Base-by-base conservation (phyloP, 1,140 invertebrate species). In the Macrobrachium nipponense region DNA sequence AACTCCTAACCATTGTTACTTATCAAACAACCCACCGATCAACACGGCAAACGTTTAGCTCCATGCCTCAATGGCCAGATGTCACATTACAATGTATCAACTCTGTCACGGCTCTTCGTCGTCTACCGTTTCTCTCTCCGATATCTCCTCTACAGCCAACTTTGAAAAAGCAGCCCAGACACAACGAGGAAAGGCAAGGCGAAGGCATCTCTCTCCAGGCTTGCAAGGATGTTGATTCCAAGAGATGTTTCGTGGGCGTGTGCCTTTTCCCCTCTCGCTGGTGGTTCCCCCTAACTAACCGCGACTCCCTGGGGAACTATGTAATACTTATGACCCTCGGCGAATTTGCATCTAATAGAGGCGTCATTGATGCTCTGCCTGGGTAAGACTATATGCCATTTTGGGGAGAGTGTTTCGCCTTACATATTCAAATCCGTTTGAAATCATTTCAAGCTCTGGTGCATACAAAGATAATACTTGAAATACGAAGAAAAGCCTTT, bases 261-360 rank as follows among this genome's bases (percentile, higher is more conserved):
- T 59, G 51, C 51, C n/a, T 51, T 18, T 15, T 43, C 79, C 79
- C 79, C 79, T 80, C 79, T n/a, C 44, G 7, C 27, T 10, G 61
- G 18, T 27, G 62, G 36, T 68, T 43, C 80, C 79, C 68, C 66
- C 80, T 72, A 60, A 70, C 80, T 64, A 62, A 78, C 82, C 73
- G 44, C 82, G 20, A 20, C 43, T 79, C 83, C 68, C 83, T 5
- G 17, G 76, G 72, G 83, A 73, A 76, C 83, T 79, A 86, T 86
- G 83, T 80, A 78, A 86, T 86, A 79, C 83, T 86, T 86, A 86
- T 86, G 76, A 79, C 76, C 73, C 64, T 80, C 70, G 76, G 66
- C 83, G 83, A 75, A 86, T 86, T 86, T 86, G 83, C 83, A 86
- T 86, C 76, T 86, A 59, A 70, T 61, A 27, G 51, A 51, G 51